Conservation (phyloP, 1,140 invertebrate genomes). For the Ooceraea biroi region DNA sequence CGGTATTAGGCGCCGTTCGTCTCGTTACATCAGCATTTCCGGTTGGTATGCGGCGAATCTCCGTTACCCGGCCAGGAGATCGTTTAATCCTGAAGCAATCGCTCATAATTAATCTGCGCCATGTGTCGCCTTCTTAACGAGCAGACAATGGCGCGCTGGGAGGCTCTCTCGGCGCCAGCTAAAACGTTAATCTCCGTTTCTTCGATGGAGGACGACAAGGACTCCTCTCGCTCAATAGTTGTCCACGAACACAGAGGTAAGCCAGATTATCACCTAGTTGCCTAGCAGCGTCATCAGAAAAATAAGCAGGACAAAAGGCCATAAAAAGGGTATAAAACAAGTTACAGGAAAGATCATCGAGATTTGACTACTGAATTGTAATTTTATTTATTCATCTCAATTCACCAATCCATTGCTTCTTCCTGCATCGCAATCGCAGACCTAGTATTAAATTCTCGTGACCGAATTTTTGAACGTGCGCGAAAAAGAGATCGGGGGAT, state of each 20-base stretch:
- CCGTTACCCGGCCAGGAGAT: slow-evolving; percentile 46
- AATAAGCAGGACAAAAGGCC: slow-evolving; percentile 10
- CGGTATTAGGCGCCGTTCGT: slow-evolving; percentile 58
- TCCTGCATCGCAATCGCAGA: not conserved
- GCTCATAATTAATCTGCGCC: slow-evolving; percentile 62
- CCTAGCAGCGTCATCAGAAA: not conserved
- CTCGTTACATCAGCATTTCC: slow-evolving; percentile 61
- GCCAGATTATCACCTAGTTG: not conserved
- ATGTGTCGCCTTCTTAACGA: slow-evolving; percentile 63
- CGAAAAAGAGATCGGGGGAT: too few species aligned
- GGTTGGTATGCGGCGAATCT: slow-evolving; percentile 59
- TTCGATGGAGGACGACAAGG: slow-evolving; percentile 30
- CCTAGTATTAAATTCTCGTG: not conserved
- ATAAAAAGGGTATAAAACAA: too few species aligned
- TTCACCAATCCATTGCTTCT: not conserved
- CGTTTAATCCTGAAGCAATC: slow-evolving; percentile 60
- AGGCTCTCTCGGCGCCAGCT: slow-evolving; percentile 32
- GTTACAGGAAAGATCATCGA: not conserved
- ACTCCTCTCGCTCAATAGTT: slow-evolving; percentile 23
- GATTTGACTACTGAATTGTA: not conserved
- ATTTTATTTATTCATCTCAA: not conserved
- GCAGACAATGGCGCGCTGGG: slow-evolving; percentile 46
- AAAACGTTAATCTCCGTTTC: slow-evolving; percentile 57
- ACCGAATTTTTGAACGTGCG: too few species aligned
- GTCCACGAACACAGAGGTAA: not conserved